Base-by-base conservation (phyloP, 2,797 vertebrate genomes). In the Rhinella marina region DNA sequence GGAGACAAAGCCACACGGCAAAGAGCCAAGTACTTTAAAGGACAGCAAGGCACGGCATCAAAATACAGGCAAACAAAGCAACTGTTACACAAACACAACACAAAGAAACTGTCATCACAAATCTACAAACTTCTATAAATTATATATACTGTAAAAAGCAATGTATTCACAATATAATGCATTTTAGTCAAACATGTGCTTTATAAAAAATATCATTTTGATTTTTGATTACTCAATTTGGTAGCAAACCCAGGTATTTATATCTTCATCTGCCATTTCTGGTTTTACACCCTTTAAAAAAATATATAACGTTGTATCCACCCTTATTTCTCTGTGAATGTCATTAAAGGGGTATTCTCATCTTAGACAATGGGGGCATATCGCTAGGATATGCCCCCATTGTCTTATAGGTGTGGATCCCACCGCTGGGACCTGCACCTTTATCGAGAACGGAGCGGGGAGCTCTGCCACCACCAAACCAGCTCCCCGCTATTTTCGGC, bases 1-100 rank as follows among this genome's bases (percentile, higher is more conserved):
- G 54, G 56, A 87, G 64, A 72, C 77, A 57, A 80, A 48, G 64
- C 25, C 50, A 81, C 77, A 79, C 48, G 76, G 64, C 76, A 56
- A 13, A 17, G 3, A 68, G 76, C 77, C 85, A 86, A 70, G 29
- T 68, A 11, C 61, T 27, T 23, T 48, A 86, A 84, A 78, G 41
- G 84, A 66, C 61, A 64, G 62, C 32, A 86, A 68, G 50, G 10
- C 19, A 79, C 56, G 59, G 12, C 25, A 68, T 86, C 29, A 32
- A 75, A 72, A 73, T n/a, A 59, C 82, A 59, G 54, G 21, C 19
- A 59, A 84, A 70, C 81, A 83, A 64, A 64, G 52, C 13, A 83
- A 29, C 64, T 83, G 27, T 14, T 78, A 29, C n/a, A 54, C 32
- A 68, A 70, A 29, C n/a, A 56, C 54, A 54, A 29, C n/a, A 54